Evolutionary conservation across 2,113 vertebrate species (phyloP), one percentile per base, ranked within the genome.

Genomic region (Heteronetta atricapilla): DNA sequence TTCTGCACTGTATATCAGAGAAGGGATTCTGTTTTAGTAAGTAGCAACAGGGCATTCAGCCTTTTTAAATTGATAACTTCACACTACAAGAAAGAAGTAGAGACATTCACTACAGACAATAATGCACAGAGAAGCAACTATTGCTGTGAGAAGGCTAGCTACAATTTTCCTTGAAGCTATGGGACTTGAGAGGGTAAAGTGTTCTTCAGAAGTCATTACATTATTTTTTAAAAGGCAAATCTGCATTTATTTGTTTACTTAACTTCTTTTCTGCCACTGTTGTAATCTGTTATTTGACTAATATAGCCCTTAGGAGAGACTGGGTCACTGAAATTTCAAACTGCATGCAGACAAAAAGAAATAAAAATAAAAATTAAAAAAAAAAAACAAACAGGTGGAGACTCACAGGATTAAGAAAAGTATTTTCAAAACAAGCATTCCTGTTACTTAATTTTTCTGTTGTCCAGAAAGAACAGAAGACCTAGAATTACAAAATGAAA

Each of bases 141-240:
- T 62, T 86, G 33, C 52, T 89, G 34, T 17, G 48, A 76, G 29
- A 93, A 91, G n/a, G 18, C 6, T 67, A 86, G 5, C 28, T 72
- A 72, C 20, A 90, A 68, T 91, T 94, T 95, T 89, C 82, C 46
- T 13, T 84, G 18, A 31, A 77, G 26, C 8, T 87, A 13, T 82
- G 70, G 59, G n/a, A 33, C 33, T 74, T 74, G 67, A 93, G 19
- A 48, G 8, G 48, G 23, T 17, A 79, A 75, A 80, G 10, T 50
- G 19, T 58, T 92, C 55, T 72, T 79, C 69, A 59, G 83, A 84
- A 93, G 94, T 59, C 62, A 56, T 53, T 59, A 77, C 22, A 82
- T 55, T 68, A 75, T 50, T n/a, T 88, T 92, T 93, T 66, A 91
- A 89, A 38, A 88, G 19, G 74, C 38, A 79, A 93, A 88, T 89